Conservation (phyloP, 2,888 invertebrate species). For the Acanthacorydalis orientalis region DNA sequence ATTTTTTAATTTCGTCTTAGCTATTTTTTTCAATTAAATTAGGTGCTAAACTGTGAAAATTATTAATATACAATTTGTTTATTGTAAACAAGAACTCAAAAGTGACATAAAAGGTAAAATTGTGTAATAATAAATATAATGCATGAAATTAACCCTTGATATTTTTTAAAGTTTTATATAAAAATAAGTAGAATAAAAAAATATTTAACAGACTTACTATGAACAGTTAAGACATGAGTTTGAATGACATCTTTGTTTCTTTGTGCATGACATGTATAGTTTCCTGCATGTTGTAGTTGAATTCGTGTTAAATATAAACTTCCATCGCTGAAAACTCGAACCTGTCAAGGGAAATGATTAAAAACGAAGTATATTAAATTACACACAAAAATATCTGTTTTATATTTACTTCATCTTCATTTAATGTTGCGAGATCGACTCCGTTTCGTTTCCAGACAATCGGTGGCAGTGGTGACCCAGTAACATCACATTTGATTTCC, state of each 20-base stretch:
- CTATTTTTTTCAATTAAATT: too few species aligned
- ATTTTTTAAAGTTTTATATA: too few species aligned
- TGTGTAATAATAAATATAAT: too few species aligned
- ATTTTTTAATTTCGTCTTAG: too few species aligned
- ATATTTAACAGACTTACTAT: slow-evolving; percentile 53
- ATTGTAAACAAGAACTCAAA: too few species aligned
- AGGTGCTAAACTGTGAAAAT: too few species aligned
- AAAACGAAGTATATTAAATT: not conserved
- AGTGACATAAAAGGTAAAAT: too few species aligned
- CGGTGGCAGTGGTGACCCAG: slow-evolving; percentile 48
- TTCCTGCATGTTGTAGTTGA: slow-evolving; percentile 56
- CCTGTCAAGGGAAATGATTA: slow-evolving; percentile 15
- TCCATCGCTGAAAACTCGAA: slow-evolving; percentile 56
- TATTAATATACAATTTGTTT: too few species aligned
- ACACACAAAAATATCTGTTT: not conserved
- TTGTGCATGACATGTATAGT: slow-evolving; percentile 60
- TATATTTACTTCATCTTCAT: slow-evolving; percentile 33
- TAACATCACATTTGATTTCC: slow-evolving; percentile 61
- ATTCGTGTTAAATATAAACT: slow-evolving; percentile 55
- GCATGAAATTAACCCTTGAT: too few species aligned
- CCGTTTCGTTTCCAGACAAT: slow-evolving; percentile 55
- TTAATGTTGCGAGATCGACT: slow-evolving; percentile 40
- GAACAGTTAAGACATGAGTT: slow-evolving; percentile 54
- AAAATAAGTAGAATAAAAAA: too few species aligned
- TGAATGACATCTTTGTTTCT: slow-evolving; percentile 55